These are phyloP conservation scores for Scylla paramamosain DNA, from an alignment of 1,140 invertebrate species.

Conservation along the genomic window DNA sequence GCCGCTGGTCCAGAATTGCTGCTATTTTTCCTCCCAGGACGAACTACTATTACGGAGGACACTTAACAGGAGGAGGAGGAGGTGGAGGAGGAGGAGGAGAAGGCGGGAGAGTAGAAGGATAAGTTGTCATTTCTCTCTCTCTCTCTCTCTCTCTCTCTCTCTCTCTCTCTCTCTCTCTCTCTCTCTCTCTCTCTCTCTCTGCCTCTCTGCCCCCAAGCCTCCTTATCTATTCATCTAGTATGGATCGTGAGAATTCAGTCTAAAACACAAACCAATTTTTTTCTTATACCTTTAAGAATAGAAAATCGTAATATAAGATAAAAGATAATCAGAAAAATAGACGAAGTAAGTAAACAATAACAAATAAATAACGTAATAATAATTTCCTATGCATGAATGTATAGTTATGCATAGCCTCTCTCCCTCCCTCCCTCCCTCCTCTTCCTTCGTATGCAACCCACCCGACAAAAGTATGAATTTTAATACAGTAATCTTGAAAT, in stretches of 20 bases:
- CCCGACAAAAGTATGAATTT: not conserved
- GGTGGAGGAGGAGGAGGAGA: conserved; percentile 27
- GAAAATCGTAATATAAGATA: not conserved
- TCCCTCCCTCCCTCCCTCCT: not conserved
- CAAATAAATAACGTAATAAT: not conserved
- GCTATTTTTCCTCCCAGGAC: conserved; percentile 14
- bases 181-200: conserved; percentile 15
- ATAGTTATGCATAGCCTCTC: not conserved
- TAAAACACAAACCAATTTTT: not conserved
- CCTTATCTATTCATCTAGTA: not conserved
- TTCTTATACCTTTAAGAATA: not conserved
- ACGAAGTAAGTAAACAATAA: not conserved
- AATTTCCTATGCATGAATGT: too few species aligned
- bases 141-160: conserved; percentile 37
- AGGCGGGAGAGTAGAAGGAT: not conserved
- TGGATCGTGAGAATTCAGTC: not conserved
- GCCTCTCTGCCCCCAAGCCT: not conserved
- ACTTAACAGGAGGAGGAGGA: not conserved
- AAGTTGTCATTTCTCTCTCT: not conserved
- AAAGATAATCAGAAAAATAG: not conserved
- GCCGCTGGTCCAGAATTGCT: not conserved
- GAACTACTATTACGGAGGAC: not conserved
- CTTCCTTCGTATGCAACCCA: not conserved
- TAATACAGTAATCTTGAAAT: not conserved
- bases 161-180: conserved; percentile 29